Evolutionary conservation across 2,113 vertebrate genomes (phyloP).

Genomic region (Todiramphus saurophagus): DNA sequence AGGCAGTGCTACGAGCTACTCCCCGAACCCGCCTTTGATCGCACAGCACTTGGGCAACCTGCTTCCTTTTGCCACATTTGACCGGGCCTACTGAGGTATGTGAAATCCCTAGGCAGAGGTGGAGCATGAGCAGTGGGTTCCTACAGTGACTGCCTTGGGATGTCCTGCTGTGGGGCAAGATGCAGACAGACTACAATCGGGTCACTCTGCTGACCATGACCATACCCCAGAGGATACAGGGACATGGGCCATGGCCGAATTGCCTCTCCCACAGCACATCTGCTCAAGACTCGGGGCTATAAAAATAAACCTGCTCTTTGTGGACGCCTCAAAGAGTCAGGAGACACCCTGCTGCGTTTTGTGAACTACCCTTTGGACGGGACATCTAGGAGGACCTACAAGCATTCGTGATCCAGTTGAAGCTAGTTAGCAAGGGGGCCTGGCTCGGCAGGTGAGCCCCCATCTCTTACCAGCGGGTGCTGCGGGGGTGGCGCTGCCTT

Average conservation of each 20-base stretch:
- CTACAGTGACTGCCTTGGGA: background rate
- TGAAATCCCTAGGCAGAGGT: background rate
- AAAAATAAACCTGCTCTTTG: background rate
- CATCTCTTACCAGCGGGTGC: conserved; percentile 75
- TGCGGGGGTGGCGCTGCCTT: conserved; percentile 72
- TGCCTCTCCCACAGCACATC: background rate
- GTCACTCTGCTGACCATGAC: background rate
- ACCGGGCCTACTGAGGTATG: background rate
- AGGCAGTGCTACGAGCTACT: background rate
- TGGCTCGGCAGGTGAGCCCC: background rate
- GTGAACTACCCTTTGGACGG: background rate
- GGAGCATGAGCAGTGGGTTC: background rate
- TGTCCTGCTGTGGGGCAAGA: background rate
- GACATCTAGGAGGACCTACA: background rate
- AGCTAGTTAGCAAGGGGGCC: background rate
- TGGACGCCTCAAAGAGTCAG: background rate
- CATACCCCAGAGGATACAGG: background rate
- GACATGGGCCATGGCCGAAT: background rate
- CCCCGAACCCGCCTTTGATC: background rate
- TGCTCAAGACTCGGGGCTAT: background rate
- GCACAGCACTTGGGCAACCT: background rate
- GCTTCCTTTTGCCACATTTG: background rate
- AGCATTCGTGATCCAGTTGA: accelerated
- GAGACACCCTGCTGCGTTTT: background rate
- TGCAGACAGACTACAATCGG: background rate